Base-by-base conservation (phyloP, 2,888 invertebrate genomes). In the Pecten maximus region DNA sequence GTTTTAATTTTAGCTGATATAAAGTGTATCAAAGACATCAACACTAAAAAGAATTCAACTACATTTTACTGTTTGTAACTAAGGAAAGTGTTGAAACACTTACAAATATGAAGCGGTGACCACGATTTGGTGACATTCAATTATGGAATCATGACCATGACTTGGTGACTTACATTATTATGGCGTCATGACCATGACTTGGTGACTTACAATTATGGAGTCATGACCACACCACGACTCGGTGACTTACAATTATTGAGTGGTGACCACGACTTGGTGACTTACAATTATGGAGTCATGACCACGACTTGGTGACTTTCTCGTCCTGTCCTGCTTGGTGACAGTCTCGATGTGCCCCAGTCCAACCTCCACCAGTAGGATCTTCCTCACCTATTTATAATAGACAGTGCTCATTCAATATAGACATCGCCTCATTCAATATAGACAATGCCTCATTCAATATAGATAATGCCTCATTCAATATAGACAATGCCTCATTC, bases 281-380 rank as follows among this genome's bases (percentile, higher is more conserved):
- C 96, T 95, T 93, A 96, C 96, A 90, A 96, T 93, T 87, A 96
- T 94, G n/a, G 96, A 95, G 90, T 96, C 95, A 92, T 91, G 93
- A 40, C 94, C 94, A n/a, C 88, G 39, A n/a, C 93, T 91, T 40
- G 95, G 95, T 10, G 90, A 90, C 86, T 92, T 93, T 48, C 95
- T 92, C 10, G 94, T 94, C 54, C 94, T 92, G 90, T 96, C 95
- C 74, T 92, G 93, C 90, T 94, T 94, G n/a, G 94, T 94, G 8
- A 96, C 94, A 8, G 95, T 95, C 91, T 96, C 94, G 35, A 95
- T 94, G 87, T 94, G 93, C 16, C 96, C 96, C 19, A 96, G 91
- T 3, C 94, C 95, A 40, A 96, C 96, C 91, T 96, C 95, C n/a
- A 93, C 96, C 23, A 95, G 92, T 40, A 96, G 87, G 88, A 96